Base-by-base conservation (phyloP, 2,888 invertebrate genomes). In the Cataglyphis cursor region DNA sequence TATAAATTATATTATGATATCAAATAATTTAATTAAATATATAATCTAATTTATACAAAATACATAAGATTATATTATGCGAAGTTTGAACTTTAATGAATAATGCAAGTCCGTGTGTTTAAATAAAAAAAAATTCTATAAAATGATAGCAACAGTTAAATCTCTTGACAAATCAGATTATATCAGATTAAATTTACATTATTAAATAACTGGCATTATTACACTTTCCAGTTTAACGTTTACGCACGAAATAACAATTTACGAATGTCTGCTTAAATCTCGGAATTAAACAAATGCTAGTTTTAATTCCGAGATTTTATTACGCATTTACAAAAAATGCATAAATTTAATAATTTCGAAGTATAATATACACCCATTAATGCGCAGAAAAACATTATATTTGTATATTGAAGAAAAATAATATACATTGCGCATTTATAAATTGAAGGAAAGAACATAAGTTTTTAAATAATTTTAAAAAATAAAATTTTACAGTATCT, bases 131-230 rank as follows among this genome's bases (percentile, higher is more conserved):
- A 64, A 48, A 10, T 51, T 64, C 18, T 41, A 48, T 21, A 4
- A 51, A 76, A 5, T 9, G 18, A 28, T 18, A 35, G 18, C n/a
- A 15, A 9, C 28, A 1, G 9, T 64, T 44, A 74, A 10, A 75
- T 75, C 9, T n/a, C 5, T 28, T 21, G 8, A 76, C 57, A 57
- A 76, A 54, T 66, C 38, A 38, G 76, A 44, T 41, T 68, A 57
- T 15, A 66, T 66, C 76, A 38, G 10, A 41, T 15, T 54, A 54
- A 65, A 54, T 66, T 28, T 28, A 6, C 51, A 15, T 31, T 66
- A 41, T 41, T 68, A 66, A 66, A 24, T 24, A 24, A 38, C 4
- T 51, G 18, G 12, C 54, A 10, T 66, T 65, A 76, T 38, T 54
- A n/a, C 28, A 31, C 28, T 66, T 31, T 54, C 12, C n/a, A 51